A percentile compares a stretch with the other conserved stretches of the same genome.
These are phyloP conservation scores for Thunnus thynnus DNA, from an alignment of 2,113 vertebrate genomes.

Conservation along the genomic window DNA sequence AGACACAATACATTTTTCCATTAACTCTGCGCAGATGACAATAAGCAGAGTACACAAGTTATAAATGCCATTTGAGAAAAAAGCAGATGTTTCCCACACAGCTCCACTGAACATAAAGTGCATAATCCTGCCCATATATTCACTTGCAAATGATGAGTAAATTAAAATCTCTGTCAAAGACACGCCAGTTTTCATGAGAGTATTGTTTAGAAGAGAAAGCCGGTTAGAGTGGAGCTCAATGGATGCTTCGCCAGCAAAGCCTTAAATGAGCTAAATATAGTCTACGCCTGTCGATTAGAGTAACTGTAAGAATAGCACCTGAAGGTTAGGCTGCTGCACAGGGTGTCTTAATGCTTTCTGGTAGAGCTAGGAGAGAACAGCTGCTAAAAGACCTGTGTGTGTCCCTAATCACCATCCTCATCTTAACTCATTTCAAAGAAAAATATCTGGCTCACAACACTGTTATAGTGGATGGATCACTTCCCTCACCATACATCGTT, in stretches of 20 bases:
- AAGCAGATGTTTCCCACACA: not conserved
- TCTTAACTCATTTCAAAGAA: conserved; percentile 31
- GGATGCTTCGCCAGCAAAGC: conserved; percentile 23
- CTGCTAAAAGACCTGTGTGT: conserved; percentile 23
- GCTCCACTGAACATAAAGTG: conserved; percentile 7
- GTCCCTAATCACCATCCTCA: conserved; percentile 25
- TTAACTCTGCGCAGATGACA: conserved; percentile 34
- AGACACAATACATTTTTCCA: conserved; percentile 28
- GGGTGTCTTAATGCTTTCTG: conserved; percentile 12
- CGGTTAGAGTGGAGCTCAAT: conserved; percentile 33
- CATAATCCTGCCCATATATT: conserved; percentile 20
- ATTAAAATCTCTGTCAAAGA: conserved; percentile 43
- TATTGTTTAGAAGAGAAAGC: conserved; percentile 10
- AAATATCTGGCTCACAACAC: conserved; percentile 24
- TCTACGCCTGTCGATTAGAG: conserved; percentile 10
- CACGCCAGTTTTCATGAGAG: conserved; percentile 11
- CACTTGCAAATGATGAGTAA: conserved; percentile 20
- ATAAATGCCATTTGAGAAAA: conserved; percentile 25
- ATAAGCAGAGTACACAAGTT: conserved; percentile 9
- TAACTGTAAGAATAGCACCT: conserved; percentile 35
- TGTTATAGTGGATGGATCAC: conserved; percentile 2
- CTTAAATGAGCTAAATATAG: conserved; percentile 36
- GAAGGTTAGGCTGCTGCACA: conserved; percentile 11
- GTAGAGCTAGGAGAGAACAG: not conserved
- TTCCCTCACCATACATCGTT: not conserved